Conservation (phyloP, 2,888 invertebrate species). For the Lissocephala sabroskyi region DNA sequence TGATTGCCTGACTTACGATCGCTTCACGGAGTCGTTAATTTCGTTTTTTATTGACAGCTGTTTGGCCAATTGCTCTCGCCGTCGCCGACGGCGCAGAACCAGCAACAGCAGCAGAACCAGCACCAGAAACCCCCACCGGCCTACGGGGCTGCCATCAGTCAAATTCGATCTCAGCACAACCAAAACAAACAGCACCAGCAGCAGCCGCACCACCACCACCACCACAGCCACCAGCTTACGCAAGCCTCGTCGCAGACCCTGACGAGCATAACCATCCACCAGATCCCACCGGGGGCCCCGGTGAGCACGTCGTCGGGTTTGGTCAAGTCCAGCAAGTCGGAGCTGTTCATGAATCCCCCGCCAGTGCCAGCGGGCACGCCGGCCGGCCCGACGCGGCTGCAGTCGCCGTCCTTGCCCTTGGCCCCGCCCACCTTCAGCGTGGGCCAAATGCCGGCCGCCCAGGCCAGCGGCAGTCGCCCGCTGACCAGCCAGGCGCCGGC, state of each 20-base stretch:
- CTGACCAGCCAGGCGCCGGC: slow-evolving; percentile 7
- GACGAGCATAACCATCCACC: slow-evolving; percentile 35
- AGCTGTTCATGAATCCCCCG: slow-evolving; percentile 55
- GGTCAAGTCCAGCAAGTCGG: too few species aligned
- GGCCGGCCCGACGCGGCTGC: slow-evolving; percentile 9
- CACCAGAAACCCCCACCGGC: slow-evolving; percentile 72
- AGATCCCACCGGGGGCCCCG: slow-evolving; percentile 41
- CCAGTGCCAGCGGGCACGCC: slow-evolving; percentile 16
- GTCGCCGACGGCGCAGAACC: slow-evolving; percentile 56
- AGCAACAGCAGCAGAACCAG: too few species aligned
- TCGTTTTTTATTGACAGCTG: slow-evolving; percentile 38
- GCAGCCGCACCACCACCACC: slow-evolving; percentile 23
- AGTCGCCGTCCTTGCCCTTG: slow-evolving; percentile 8
- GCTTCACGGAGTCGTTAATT: background rate
- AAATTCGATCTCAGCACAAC: slow-evolving; percentile 72
- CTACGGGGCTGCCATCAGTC: slow-evolving; percentile 72
- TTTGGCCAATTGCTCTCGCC: slow-evolving; percentile 60
- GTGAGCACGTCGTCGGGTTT: slow-evolving; percentile 1
- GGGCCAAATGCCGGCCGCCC: slow-evolving; percentile 4
- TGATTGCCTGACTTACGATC: background rate
- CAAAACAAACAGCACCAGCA: slow-evolving; percentile 62
- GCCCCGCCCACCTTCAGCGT: slow-evolving; percentile 20
- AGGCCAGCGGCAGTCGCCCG: background rate
- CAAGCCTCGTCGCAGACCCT: slow-evolving; percentile 12
- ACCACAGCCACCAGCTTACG: slow-evolving; percentile 19